Conservation (phyloP, 2,797 vertebrate species). For the Labeo calbasu region DNA sequence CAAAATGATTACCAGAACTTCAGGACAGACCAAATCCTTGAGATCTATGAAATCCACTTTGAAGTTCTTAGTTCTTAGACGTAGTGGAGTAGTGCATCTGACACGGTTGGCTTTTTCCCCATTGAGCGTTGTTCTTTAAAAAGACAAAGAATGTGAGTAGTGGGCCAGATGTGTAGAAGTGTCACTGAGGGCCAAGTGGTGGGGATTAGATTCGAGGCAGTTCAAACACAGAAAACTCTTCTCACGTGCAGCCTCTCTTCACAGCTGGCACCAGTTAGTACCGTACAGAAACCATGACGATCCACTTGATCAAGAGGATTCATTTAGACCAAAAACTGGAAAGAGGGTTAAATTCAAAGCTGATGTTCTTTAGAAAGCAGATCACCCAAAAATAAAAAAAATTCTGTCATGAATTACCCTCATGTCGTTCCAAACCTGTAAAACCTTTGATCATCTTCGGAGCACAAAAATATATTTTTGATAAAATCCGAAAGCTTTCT, state of each 20-base stretch:
- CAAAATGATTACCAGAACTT: neutral
- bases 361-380: conserved; percentile 14
- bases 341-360: conserved; percentile 42
- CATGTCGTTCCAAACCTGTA: no score
- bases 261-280: conserved; percentile 53
- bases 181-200: conserved; percentile 22
- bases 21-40: neutral
- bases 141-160: conserved; percentile 34
- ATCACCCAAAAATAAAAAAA: neutral
- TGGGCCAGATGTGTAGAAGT: conserved; percentile 51
- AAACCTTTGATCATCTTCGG: no score
- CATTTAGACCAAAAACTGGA: conserved; percentile 37
- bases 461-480: no score
- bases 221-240: conserved; percentile 16
- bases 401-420: no score
- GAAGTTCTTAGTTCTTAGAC: conserved; percentile 14
- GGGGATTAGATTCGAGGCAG: conserved; percentile 49
- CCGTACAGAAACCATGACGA: conserved; percentile 30
- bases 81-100: conserved; percentile 17
- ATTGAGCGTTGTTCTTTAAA: conserved; percentile 25
- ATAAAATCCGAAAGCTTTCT: no score
- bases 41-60: conserved; percentile 22
- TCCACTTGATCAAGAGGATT: conserved; percentile 46
- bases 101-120: conserved; percentile 35
- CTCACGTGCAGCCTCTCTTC: neutral